Evolutionary conservation across 2,797 vertebrate genomes (phyloP).

Genomic region (Cercopithecus neglectus): DNA sequence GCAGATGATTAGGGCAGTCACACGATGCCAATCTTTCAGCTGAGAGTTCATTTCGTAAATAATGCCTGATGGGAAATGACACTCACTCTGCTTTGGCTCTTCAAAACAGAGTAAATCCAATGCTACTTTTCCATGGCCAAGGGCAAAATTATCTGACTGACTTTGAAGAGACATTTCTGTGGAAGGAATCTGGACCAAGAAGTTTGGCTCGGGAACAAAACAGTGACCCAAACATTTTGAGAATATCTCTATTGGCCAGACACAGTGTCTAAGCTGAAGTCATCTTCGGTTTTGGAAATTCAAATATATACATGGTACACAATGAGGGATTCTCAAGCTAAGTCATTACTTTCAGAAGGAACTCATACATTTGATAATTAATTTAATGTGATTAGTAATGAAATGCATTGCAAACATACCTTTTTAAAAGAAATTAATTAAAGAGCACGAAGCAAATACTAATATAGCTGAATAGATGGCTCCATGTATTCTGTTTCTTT

Average conservation of each 20-base stretch:
- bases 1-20: background rate
- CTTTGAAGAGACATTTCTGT: background rate
- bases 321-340: background rate
- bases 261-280: conserved; percentile 10
- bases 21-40: background rate
- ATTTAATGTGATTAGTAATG: background rate
- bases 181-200: background rate
- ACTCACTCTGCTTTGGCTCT: background rate
- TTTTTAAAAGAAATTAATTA: conserved; percentile 7
- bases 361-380: background rate
- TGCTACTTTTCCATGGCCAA: background rate
- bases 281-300: conserved; percentile 26
- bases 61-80: background rate
- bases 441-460: background rate
- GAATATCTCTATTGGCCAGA: conserved; percentile 31
- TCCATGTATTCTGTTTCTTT: background rate
- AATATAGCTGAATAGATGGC: background rate
- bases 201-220: conserved; percentile 5
- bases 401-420: background rate
- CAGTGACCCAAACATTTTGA: conserved; percentile 21
- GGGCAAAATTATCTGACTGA: conserved; percentile 17
- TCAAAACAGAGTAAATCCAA: background rate
- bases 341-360: background rate
- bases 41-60: background rate
- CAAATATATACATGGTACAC: background rate